phyloP scores from a whole-genome alignment of 2,888 invertebrate species.

The Drosophila pseudotalamancana region DNA sequence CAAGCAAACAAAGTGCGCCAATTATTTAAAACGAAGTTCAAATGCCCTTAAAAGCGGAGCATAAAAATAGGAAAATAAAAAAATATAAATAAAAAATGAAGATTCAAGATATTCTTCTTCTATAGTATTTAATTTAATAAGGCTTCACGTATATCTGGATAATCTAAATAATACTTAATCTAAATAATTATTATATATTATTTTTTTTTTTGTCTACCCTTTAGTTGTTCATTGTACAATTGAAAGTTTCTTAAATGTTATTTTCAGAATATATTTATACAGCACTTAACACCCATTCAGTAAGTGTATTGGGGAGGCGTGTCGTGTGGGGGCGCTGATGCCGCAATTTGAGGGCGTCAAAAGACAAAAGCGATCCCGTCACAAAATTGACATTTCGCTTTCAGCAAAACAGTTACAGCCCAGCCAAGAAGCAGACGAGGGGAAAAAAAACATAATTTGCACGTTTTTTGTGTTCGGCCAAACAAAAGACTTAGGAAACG shows the following conservation, averaged over 20 bases:
- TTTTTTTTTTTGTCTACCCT: background rate
- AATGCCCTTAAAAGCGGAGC: no score
- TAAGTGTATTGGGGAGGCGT: constrained; percentile 33
- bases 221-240: no score
- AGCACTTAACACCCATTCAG: background rate
- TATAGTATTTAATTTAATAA: no score
- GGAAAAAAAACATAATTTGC: constrained; percentile 72
- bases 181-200: background rate
- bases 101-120: no score
- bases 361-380: constrained; percentile 73
- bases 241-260: no score
- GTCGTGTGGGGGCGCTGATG: constrained; percentile 48
- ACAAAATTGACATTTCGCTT: constrained; percentile 76
- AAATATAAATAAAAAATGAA: background rate
- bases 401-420: constrained; percentile 51
- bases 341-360: constrained; percentile 67
- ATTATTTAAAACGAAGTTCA: no score
- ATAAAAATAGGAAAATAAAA: no score
- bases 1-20: no score
- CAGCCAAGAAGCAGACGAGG: constrained; percentile 5
- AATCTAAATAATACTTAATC: no score
- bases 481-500: constrained; percentile 77
- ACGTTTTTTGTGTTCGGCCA: constrained; percentile 75
- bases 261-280: background rate
- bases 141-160: no score